Percentiles rank a stretch among this genome's conserved stretches.
These are phyloP conservation scores for Ormyrus rosae DNA, from an alignment of 2,888 invertebrate species.

Conservation along the genomic window DNA sequence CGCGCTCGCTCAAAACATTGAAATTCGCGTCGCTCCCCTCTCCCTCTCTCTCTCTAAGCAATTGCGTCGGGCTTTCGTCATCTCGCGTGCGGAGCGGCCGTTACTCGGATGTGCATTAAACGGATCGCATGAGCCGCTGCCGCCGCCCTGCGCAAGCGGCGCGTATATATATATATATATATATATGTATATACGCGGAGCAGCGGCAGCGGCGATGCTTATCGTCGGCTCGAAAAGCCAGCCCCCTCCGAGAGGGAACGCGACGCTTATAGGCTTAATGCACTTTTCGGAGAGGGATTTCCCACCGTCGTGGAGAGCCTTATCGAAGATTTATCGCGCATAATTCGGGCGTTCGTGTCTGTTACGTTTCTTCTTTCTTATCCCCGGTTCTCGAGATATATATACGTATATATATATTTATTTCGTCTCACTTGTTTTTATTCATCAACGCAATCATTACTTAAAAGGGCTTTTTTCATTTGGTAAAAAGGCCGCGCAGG, in stretches of 20 bases:
- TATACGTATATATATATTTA: neutral
- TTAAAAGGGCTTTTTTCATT: too few species aligned
- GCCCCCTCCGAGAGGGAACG: neutral
- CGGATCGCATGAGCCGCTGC: slow-evolving; percentile 16
- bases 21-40: slow-evolving; percentile 10
- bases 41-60: neutral
- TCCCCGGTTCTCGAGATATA: neutral
- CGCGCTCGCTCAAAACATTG: neutral
- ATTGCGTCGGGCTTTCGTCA: slow-evolving; percentile 31
- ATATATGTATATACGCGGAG: too few species aligned
- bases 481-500: too few species aligned
- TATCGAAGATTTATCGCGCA: slow-evolving; percentile 40
- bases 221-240: slow-evolving; percentile 20
- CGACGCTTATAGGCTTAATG: slow-evolving; percentile 18
- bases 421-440: neutral
- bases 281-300: slow-evolving; percentile 39
- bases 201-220: neutral
- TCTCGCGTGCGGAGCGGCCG: slow-evolving; percentile 40
- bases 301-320: slow-evolving; percentile 36
- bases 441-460: neutral
- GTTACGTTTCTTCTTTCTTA: slow-evolving; percentile 9
- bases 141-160: neutral
- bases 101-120: slow-evolving; percentile 46
- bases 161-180: too few species aligned
- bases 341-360: slow-evolving; percentile 24